Percentiles rank a stretch among this genome's conserved stretches.
Evolutionary conservation across 2,113 vertebrate species (phyloP).

Genomic region (Cyanistes caeruleus): DNA sequence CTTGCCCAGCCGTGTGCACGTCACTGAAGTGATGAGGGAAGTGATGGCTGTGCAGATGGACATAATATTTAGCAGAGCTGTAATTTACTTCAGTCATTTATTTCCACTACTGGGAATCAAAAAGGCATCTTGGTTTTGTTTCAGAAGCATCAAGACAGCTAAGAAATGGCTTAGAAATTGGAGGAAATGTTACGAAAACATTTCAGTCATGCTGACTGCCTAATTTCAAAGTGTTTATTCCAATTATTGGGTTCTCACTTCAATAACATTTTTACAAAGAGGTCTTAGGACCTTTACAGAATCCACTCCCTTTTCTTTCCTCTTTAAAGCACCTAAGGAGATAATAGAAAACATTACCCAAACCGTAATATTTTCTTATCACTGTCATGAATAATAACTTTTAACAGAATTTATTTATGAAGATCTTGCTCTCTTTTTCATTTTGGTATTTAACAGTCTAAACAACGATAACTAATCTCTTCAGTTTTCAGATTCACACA

Average conservation of each 20-base stretch:
- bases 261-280: not conserved
- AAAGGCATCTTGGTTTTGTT: not conserved
- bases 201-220: not conserved
- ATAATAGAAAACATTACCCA: not conserved
- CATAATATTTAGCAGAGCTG: not conserved
- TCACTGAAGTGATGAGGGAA: not conserved
- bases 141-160: not conserved
- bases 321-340: not conserved
- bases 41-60: not conserved
- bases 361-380: not conserved
- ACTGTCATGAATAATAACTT: not conserved
- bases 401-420: not conserved
- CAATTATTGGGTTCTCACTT: not conserved
- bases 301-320: not conserved
- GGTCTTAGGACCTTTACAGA: not conserved
- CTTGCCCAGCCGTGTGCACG: not conserved
- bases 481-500: not conserved
- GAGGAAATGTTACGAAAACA: not conserved
- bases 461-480: not conserved
- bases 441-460: not conserved
- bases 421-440: not conserved
- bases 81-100: not conserved
- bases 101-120: not conserved
- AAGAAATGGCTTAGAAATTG: not conserved
- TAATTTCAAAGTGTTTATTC: not conserved